These are phyloP conservation scores for Clinocottus analis DNA, from an alignment of 2,113 vertebrate genomes.

Conservation along the genomic window DNA sequence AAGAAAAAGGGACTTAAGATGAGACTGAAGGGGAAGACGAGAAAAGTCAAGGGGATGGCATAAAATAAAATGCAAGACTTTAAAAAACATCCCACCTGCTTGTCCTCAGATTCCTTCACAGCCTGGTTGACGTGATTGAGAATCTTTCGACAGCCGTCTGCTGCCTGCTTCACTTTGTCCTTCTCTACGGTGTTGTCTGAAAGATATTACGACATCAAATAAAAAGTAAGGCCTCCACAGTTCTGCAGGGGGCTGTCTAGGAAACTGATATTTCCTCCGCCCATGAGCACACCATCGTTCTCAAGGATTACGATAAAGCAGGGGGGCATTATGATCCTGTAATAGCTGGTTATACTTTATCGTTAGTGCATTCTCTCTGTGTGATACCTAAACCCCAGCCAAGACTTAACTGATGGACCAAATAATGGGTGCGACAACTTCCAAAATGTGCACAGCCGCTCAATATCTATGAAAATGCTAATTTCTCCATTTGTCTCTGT, in stretches of 20 bases:
- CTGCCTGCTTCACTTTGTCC: constrained; percentile 94
- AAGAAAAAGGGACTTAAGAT: neutral
- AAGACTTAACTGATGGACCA: constrained; percentile 58
- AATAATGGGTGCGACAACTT: constrained; percentile 63
- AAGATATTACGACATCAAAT: constrained; percentile 41
- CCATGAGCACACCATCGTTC: constrained; percentile 60
- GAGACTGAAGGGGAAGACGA: constrained; percentile 3
- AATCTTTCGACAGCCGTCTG: constrained; percentile 94
- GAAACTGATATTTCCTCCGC: constrained; percentile 58
- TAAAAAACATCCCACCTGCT: constrained; percentile 85
- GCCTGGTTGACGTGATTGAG: constrained; percentile 98
- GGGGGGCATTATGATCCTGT: constrained; percentile 54
- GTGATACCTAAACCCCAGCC: constrained; percentile 42
- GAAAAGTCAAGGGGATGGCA: constrained; percentile 14
- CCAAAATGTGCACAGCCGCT: constrained; percentile 44
- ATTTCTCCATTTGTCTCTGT: constrained; percentile 67
- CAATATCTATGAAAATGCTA: constrained; percentile 59
- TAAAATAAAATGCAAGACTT: constrained; percentile 22
- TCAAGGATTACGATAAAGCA: constrained; percentile 64
- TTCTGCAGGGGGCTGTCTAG: constrained; percentile 36
- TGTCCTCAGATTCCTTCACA: constrained; percentile 97
- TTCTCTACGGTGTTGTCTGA: constrained; percentile 90
- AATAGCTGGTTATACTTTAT: constrained; percentile 73
- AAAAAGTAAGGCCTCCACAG: constrained; percentile 14
- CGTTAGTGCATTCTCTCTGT: constrained; percentile 46